Percentiles rank a stretch among this genome's conserved stretches.
phyloP scores from a whole-genome alignment of 2,888 invertebrate species.

The Aporophyla lueneburgensis region DNA sequence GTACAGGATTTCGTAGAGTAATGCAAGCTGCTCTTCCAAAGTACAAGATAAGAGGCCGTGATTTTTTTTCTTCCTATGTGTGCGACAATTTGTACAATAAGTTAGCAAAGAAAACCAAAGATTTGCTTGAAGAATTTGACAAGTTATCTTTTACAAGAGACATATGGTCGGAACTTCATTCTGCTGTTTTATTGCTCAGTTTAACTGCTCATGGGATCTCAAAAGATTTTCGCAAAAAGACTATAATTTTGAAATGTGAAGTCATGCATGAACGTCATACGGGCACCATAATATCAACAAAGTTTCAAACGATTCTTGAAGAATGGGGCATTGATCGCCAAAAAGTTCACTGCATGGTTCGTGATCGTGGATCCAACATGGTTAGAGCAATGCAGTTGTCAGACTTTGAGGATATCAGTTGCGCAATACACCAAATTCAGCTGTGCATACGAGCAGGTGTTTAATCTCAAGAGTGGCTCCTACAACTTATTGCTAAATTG shows the following conservation, averaged over 20 bases:
- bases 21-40: conserved; percentile 52
- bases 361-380: conserved; percentile 55
- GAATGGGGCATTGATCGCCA: conserved; percentile 51
- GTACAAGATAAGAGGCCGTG: conserved; percentile 53
- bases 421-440: conserved; percentile 47
- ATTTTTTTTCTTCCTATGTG: conserved; percentile 54
- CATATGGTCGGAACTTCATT: conserved; percentile 46
- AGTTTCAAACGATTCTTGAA: conserved; percentile 37
- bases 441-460: conserved; percentile 35
- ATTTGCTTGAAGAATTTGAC: conserved; percentile 52
- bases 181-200: conserved; percentile 51
- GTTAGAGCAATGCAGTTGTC: conserved; percentile 48
- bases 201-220: conserved; percentile 50
- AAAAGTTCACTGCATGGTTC: conserved; percentile 51
- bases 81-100: conserved; percentile 52
- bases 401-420: conserved; percentile 42
- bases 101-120: conserved; percentile 48
- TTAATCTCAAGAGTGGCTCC: conserved; percentile 38
- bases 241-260: conserved; percentile 52
- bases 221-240: conserved; percentile 35
- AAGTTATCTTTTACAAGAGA: too few species aligned
- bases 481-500: conserved; percentile 33
- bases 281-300: conserved; percentile 38
- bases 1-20: conserved; percentile 56
- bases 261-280: conserved; percentile 47